Percentiles rank a stretch among this genome's conserved stretches.
Conservation (phyloP, 2,797 vertebrate species). For the Yasuhikotakia modesta region DNA sequence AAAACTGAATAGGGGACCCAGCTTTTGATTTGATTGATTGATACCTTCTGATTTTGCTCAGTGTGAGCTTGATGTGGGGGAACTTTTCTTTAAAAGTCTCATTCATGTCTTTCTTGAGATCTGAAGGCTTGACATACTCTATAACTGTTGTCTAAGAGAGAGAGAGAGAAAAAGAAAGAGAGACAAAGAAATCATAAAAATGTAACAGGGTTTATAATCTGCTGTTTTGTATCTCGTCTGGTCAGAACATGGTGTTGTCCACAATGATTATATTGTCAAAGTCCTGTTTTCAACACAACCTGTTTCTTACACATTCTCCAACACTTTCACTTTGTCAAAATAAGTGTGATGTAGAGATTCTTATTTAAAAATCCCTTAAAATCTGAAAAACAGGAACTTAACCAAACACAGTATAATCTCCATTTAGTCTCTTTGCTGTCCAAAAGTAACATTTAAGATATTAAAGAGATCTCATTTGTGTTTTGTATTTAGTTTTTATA, state of each 20-base stretch:
- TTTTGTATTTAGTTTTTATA: not conserved
- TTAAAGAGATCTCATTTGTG: not conserved
- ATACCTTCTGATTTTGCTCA: conserved; percentile 97
- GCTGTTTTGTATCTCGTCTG: not conserved
- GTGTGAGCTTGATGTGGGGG: conserved; percentile 91
- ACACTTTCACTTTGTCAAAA: not conserved
- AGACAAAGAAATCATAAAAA: not conserved
- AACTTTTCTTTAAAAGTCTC: conserved; percentile 96
- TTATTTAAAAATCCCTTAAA: not conserved
- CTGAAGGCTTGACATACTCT: conserved; percentile 95
- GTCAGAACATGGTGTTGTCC: not conserved
- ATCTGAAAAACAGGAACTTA: not conserved
- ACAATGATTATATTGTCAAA: not conserved
- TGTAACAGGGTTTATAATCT: not conserved
- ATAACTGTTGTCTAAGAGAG: conserved; percentile 89
- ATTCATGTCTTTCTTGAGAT: conserved; percentile 99
- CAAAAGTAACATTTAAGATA: not conserved
- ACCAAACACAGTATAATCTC: not conserved
- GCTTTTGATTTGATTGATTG: too few relatives aligned
- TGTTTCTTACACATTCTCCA: not conserved
- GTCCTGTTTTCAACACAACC: not conserved
- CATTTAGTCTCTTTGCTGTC: not conserved
- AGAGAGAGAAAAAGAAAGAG: not conserved
- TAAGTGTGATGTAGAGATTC: not conserved
- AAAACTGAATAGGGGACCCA: too few relatives aligned